Evolutionary conservation across 2,888 invertebrate species (phyloP).

Genomic region (Tinea semifulvella): DNA sequence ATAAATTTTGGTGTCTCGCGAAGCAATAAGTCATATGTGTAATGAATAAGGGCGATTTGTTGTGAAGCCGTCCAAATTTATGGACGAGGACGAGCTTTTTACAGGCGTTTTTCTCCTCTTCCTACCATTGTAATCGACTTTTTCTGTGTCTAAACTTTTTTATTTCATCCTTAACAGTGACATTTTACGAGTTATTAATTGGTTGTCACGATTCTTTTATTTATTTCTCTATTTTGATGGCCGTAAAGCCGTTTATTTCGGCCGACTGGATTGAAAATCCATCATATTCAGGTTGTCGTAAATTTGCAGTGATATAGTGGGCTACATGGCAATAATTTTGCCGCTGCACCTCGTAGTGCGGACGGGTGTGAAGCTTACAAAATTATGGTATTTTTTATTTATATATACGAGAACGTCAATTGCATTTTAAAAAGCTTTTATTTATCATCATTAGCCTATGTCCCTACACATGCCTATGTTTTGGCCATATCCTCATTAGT

Average conservation of each 20-base stretch:
- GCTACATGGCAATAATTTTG: constrained; percentile 62
- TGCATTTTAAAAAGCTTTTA: constrained; percentile 5
- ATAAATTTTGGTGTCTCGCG: constrained; percentile 46
- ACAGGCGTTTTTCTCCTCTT: constrained; percentile 58
- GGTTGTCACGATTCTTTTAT: constrained; percentile 57
- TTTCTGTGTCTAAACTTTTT: constrained; percentile 50
- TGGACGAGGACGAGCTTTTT: constrained; percentile 60
- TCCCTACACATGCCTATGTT: too few species aligned
- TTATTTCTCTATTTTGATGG: constrained; percentile 66
- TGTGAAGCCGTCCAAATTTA: constrained; percentile 65
- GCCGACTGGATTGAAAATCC: constrained; percentile 63
- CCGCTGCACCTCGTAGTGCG: constrained; percentile 56
- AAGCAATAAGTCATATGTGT: constrained; percentile 61
- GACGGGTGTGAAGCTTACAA: constrained; percentile 59
- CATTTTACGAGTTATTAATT: constrained; percentile 68
- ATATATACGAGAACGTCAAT: constrained; percentile 12
- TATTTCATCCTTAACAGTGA: constrained; percentile 57
- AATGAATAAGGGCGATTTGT: constrained; percentile 68
- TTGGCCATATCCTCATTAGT: too few species aligned
- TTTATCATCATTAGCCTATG: too few species aligned
- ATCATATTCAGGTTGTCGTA: constrained; percentile 67
- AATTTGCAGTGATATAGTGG: constrained; percentile 63
- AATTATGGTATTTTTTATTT: constrained; percentile 44
- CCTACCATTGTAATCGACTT: constrained; percentile 57
- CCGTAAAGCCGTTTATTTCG: constrained; percentile 45